Conservation (phyloP, 2,113 vertebrate species). For the Python bivittatus region DNA sequence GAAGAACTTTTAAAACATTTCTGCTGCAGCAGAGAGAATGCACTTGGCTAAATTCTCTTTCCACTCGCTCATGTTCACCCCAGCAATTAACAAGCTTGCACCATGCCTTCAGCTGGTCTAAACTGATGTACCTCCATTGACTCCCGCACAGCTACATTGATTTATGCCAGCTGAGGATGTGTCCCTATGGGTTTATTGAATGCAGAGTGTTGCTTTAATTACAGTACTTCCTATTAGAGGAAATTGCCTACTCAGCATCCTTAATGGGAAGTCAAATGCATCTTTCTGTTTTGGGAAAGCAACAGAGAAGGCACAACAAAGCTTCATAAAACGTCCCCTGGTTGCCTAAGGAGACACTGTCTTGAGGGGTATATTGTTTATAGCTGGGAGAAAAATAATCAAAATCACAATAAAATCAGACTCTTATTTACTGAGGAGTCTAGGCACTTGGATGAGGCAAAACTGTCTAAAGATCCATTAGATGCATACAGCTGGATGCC, state of each 20-base stretch:
- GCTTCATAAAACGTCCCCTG: background rate
- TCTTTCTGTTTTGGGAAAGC: conserved; percentile 13
- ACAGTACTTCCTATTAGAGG: conserved; percentile 14
- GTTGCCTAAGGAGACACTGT: background rate
- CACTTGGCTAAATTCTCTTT: background rate
- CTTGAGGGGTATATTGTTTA: background rate
- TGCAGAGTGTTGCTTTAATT: conserved; percentile 36
- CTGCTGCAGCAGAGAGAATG: background rate
- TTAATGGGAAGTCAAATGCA: conserved; percentile 28
- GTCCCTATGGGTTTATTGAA: background rate
- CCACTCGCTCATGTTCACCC: background rate
- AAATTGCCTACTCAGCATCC: conserved; percentile 29
- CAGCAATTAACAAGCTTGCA: conserved; percentile 15
- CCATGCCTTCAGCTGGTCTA: background rate
- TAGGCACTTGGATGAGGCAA: background rate
- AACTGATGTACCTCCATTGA: background rate
- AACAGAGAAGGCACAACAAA: background rate
- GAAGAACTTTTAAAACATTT: background rate
- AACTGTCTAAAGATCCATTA: background rate
- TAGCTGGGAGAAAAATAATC: background rate
- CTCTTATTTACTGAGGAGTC: background rate
- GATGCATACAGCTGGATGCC: background rate
- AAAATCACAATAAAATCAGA: background rate
- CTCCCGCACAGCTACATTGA: background rate
- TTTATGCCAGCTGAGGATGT: conserved; percentile 31